Conservation (phyloP, 2,888 invertebrate genomes). For the Tetropium fuscum region DNA sequence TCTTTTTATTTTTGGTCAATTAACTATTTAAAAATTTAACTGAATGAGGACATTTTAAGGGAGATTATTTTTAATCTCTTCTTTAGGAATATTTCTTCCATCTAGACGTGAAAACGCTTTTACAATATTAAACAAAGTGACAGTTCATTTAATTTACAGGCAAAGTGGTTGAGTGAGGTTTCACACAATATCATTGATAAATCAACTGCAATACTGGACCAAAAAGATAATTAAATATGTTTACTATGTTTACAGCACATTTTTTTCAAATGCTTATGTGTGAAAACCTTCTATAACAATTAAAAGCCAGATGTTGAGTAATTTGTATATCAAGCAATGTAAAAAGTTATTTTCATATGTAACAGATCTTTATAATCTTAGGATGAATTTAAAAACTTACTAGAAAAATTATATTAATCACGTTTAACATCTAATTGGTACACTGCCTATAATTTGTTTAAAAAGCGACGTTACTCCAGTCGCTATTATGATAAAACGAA, state of each 20-base stretch:
- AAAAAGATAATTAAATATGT: constrained; percentile 4
- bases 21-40: constrained; percentile 28
- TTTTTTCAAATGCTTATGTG: too few species aligned
- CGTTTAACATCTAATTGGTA: neutral
- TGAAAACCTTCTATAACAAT: constrained; percentile 10
- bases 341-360: constrained; percentile 37
- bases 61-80: constrained; percentile 33
- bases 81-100: constrained; percentile 53
- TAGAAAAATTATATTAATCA: constrained; percentile 11
- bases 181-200: constrained; percentile 31
- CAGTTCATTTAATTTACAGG: constrained; percentile 9
- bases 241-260: too few species aligned
- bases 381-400: neutral
- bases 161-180: neutral
- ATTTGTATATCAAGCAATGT: constrained; percentile 5
- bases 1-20: constrained; percentile 37
- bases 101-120: constrained; percentile 32
- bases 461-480: neutral
- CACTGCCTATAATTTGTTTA: constrained; percentile 3
- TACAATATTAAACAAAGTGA: too few species aligned
- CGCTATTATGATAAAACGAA: too few species aligned
- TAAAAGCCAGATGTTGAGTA: constrained; percentile 1
- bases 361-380: constrained; percentile 34
- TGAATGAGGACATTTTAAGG: constrained; percentile 17
- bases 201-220: neutral